These are phyloP conservation scores for Halcyon malimbica DNA, from an alignment of 2,113 vertebrate genomes.

Conservation along the genomic window DNA sequence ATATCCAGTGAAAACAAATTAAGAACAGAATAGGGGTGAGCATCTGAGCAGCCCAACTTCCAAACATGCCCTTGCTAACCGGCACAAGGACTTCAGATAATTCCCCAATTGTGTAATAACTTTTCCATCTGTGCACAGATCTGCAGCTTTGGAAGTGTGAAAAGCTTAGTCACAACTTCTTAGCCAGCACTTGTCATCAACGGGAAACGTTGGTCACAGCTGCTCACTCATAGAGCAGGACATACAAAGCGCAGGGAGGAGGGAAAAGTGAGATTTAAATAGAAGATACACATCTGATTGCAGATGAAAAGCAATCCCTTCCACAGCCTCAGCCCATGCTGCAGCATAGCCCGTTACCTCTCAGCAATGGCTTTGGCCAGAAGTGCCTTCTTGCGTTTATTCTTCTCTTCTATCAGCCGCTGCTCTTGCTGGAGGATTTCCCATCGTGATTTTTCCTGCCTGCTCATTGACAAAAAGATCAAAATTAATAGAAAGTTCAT, in stretches of 20 bases:
- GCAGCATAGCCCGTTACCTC: constrained; percentile 76
- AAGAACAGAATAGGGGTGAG: background rate
- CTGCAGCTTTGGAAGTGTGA: background rate
- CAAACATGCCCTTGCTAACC: background rate
- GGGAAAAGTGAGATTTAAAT: background rate
- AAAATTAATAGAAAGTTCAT: constrained; percentile 13
- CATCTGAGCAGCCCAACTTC: background rate
- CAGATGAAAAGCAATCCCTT: background rate
- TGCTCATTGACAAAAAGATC: constrained; percentile 57
- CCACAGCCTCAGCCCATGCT: background rate
- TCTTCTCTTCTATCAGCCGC: constrained; percentile 90
- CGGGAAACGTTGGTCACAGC: background rate
- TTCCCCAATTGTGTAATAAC: background rate
- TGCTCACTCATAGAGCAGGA: background rate
- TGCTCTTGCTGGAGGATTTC: constrained; percentile 92
- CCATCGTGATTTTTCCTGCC: constrained; percentile 88
- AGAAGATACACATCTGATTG: background rate
- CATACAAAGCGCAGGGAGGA: background rate
- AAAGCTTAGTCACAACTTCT: background rate
- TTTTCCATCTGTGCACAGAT: background rate
- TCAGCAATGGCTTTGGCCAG: constrained; percentile 92
- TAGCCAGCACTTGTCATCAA: background rate
- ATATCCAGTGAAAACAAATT: background rate
- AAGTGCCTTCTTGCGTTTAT: constrained; percentile 93
- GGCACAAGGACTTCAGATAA: background rate